Evolutionary conservation across 1,140 invertebrate genomes (phyloP).

Genomic region (Zophobas morio): DNA sequence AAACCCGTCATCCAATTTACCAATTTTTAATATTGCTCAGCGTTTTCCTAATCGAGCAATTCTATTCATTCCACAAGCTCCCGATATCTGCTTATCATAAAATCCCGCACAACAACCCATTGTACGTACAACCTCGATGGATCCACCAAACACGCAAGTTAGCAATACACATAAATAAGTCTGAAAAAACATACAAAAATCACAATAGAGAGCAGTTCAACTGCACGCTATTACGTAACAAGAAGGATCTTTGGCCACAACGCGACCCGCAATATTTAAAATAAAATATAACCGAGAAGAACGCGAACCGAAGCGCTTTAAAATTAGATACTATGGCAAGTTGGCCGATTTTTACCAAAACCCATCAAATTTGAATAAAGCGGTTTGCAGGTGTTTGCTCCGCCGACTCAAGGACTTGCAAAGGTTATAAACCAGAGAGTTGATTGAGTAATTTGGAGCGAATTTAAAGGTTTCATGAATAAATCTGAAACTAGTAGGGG

Average conservation of each 20-base stretch:
- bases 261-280: no score
- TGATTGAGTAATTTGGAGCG: constrained; percentile 14
- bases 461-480: constrained; percentile 25
- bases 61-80: no score
- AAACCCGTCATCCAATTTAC: no score
- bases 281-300: no score
- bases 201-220: neutral
- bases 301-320: neutral
- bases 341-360: neutral
- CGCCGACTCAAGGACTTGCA: constrained; percentile 1
- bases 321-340: neutral
- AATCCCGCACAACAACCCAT: neutral
- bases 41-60: no score
- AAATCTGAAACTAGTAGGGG: constrained; percentile 14
- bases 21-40: no score
- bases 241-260: neutral
- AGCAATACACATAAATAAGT: neutral
- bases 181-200: neutral
- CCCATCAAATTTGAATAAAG: constrained; percentile 5
- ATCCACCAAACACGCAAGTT: neutral
- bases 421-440: constrained; percentile 12
- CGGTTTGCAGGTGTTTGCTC: constrained; percentile 12
- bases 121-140: neutral
- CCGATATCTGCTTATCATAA: neutral
- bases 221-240: neutral